Evolutionary conservation across 2,113 vertebrate species (phyloP), one percentile per base, ranked within the genome.

Genomic region (Paraplagusia blochii): DNA sequence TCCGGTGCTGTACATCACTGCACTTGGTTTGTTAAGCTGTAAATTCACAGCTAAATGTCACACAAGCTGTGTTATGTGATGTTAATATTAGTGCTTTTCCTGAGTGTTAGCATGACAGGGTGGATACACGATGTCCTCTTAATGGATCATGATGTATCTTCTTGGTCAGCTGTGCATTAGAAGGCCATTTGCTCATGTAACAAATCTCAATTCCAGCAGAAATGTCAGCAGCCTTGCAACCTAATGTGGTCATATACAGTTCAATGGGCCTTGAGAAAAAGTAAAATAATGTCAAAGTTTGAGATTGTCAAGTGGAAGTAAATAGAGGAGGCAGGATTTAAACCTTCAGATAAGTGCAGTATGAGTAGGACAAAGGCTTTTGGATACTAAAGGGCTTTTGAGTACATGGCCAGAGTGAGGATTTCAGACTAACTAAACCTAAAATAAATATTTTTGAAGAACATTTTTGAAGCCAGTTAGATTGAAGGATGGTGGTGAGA

Each of bases 101-200:
- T 53, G 29, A 56, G 33, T 38, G 55, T 53, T 61, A 42, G 39
- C 44, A 77, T 58, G 45, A 68, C 45, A 53, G 44, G 58, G 46
- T 5, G 1, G 71, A 56, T 15, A 53, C 38, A n/a, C 9, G 17
- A 46, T 38, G 52, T 66, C 11, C 38, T 56, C 55, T 44, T 80
- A 76, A 80, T 77, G 66, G 58, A 11, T 66, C 64, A 70, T 76
- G 51, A 18, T 74, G 52, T 7, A 19, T 36, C 33, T 69, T 51
- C 67, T 61, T 66, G 80, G 74, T 87, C 85, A 83, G 67, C 56
- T 59, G 64, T 59, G 64, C 71, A 74, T 80, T 76, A 79, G 44
- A 62, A 54, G 44, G 67, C 62, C 69, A 69, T 82, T 80, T 68
- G 34, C 69, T 88, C 85, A 83, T 44, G 69, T 79, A 89, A 89